Evolutionary conservation across 2,113 vertebrate species (phyloP).

Genomic region (Puma concolor): DNA sequence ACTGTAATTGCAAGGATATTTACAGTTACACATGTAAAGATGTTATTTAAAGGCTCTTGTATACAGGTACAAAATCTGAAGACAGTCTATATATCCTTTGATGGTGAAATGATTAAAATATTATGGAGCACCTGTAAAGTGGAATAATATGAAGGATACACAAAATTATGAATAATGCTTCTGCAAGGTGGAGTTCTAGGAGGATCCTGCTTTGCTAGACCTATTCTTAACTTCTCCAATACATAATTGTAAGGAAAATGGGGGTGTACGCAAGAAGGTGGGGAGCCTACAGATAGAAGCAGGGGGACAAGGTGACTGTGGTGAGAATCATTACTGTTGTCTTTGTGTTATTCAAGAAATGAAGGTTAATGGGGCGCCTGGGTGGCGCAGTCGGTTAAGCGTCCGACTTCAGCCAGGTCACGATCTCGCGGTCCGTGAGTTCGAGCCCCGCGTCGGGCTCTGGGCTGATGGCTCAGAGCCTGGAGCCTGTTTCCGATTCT

Average conservation of each 20-base stretch:
- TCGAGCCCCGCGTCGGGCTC: too few species aligned
- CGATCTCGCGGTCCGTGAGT: too few species aligned
- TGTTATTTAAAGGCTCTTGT: slow-evolving; percentile 4
- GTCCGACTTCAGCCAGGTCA: too few species aligned
- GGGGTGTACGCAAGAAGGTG: too few species aligned
- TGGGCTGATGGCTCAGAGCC: too few species aligned
- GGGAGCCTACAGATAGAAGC: not conserved
- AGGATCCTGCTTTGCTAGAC: not conserved
- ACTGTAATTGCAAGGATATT: not conserved
- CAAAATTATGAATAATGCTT: not conserved
- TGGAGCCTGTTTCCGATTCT: too few species aligned
- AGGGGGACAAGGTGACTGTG: not conserved
- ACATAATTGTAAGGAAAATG: not conserved
- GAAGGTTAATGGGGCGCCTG: not conserved
- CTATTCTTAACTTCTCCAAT: not conserved
- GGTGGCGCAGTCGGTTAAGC: too few species aligned
- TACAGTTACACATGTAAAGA: not conserved
- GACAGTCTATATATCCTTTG: not conserved
- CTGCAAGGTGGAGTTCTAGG: not conserved
- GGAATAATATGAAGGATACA: not conserved
- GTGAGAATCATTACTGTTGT: not conserved
- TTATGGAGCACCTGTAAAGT: not conserved
- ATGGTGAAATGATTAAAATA: not conserved
- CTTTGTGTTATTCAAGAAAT: not conserved
- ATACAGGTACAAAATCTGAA: not conserved